phyloP scores from a whole-genome alignment of 2,113 vertebrate genomes.

The Hippolais icterina region DNA sequence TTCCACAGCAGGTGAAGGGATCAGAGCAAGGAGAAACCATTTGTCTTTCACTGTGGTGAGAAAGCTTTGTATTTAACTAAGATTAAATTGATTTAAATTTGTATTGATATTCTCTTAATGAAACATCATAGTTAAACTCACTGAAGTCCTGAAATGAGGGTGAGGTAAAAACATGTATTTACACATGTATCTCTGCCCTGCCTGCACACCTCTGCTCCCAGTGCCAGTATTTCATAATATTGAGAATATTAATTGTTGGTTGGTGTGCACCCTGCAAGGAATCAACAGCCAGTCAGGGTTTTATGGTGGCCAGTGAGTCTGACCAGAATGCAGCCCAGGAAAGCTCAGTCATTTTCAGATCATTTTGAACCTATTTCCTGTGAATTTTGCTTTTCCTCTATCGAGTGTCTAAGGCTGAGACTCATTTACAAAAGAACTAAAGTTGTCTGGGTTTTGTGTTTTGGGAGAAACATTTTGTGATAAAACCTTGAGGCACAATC shows the following conservation, averaged over 20 bases:
- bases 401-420: neutral
- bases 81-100: neutral
- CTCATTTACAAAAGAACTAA: neutral
- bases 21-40: neutral
- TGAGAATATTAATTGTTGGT: neutral
- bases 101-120: neutral
- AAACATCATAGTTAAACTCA: neutral
- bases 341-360: neutral
- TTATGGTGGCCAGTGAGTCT: neutral
- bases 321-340: neutral
- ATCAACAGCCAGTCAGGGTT: neutral
- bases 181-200: neutral
- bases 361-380: neutral
- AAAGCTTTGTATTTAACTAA: neutral
- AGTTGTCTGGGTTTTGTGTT: neutral
- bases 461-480: neutral
- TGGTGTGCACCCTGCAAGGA: neutral
- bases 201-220: neutral
- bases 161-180: neutral
- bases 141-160: neutral
- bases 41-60: neutral
- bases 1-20: neutral
- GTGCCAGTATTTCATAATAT: neutral
- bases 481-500: neutral
- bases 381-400: neutral